Base-by-base conservation (phyloP, 2,888 invertebrate species). In the Megamerina dolium region DNA sequence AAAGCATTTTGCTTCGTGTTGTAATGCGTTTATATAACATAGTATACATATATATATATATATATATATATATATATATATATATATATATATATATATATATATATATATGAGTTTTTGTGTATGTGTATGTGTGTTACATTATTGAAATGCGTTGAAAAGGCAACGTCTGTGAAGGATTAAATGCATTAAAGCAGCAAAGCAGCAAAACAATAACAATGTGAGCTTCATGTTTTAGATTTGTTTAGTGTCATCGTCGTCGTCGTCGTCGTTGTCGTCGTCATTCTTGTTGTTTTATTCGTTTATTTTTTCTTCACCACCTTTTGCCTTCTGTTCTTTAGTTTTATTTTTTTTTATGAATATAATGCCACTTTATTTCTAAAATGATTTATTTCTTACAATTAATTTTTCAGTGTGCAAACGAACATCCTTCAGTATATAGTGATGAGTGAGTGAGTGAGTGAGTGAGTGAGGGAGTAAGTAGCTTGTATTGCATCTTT, bases 61-160 rank as follows among this genome's bases (percentile, higher is more conserved):
- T n/a, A n/a, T n/a, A n/a, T n/a, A n/a, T n/a, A n/a, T n/a, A n/a
- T n/a, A n/a, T n/a, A n/a, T n/a, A n/a, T n/a, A n/a, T 16, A n/a
- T 20, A 16, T 16, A 16, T 12, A 16, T 16, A 17, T 33, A 16
- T 4, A n/a, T 35, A 12, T 2, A 19, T 13, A 35, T n/a, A 9
- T 20, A 20, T 12, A 19, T 35, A 10, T 13, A n/a, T 20, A 23
- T 29, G 27, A 12, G n/a, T 6, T 17, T 40, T 19, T 30, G 35
- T 29, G 27, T 31, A 21, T 31, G 31, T 19, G 17, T 29, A 17
- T 32, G 32, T 33, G 37, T 37, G 43, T 29, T n/a, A n/a, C n/a
- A n/a, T n/a, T 26, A 38, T 38, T 43, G 43, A 43, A 16, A 19
- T 43, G 43, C 40, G 36, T 43, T 46, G 46, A 46, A 43, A 46